Base-by-base conservation (phyloP, 2,888 invertebrate genomes). In the Xestia sexstrigata region DNA sequence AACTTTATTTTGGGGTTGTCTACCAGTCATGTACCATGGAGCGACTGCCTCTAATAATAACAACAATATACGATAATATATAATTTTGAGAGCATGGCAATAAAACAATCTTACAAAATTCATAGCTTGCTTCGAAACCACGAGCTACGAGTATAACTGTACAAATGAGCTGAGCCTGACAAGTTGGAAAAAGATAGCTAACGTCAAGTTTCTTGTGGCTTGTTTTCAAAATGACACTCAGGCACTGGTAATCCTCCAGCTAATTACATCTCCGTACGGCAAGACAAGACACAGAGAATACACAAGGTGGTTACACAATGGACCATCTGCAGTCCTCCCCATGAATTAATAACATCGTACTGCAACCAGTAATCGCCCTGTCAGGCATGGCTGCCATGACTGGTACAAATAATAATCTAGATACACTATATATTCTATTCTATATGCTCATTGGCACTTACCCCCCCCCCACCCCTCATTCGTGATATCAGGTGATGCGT, bases 281-380 rank as follows among this genome's bases (percentile, higher is more conserved):
- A 42, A 78, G 62, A 55, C 20, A 76, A 39, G 39, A 78, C 66
- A 66, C 26, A 63, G 55, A 55, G 76, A 70, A 60, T 67, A 58
- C 15, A 49, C 67, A 60, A 83, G 20, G 23, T 42, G 4, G 0
- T 70, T 20, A 70, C 62, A 68, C 39, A 79, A 67, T 70, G 23
- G 39, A 0, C 17, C 49, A 58, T 49, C 17, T n/a, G n/a, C n/a
- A 65, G n/a, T 45, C 63, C 30, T 52, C 6, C 11, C 17, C 8
- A 30, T 79, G 70, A 74, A 81, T 79, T 84, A 49, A 45, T 67
- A 66, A 74, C 20, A 62, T 5, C 1, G 9, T 58, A 26, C 42
- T 79, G 20, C 65, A 67, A 17, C 2, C 45, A 45, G 11, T 79
- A 84, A 81, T 84, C 80, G 35, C 1, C 15, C 55, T 84, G 69